phyloP scores from a whole-genome alignment of 2,113 vertebrate species.

The Indri indri region DNA sequence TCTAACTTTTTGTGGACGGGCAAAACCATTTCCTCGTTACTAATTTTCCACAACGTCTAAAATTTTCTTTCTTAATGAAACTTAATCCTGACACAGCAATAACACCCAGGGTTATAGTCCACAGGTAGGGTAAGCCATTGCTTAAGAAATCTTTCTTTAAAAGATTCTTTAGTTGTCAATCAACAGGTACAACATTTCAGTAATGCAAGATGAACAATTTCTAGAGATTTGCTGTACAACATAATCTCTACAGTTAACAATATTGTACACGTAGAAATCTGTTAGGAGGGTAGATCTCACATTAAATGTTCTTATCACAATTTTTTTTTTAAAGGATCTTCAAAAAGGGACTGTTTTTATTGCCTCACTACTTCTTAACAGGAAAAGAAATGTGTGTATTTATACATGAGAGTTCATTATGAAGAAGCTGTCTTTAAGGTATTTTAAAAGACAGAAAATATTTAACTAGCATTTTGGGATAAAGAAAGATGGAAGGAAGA shows the following conservation, averaged over 20 bases:
- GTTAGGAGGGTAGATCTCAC: neutral
- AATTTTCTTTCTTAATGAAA: conserved; percentile 35
- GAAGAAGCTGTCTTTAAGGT: neutral
- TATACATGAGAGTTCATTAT: neutral
- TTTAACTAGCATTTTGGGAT: neutral
- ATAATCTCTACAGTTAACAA: neutral
- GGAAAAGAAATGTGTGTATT: neutral
- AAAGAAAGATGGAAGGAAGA: neutral
- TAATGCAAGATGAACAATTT: neutral
- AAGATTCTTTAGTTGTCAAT: neutral
- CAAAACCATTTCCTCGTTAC: neutral
- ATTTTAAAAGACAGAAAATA: neutral
- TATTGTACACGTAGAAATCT: neutral
- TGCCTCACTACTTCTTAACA: neutral
- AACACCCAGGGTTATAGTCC: neutral
- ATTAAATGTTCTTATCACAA: neutral
- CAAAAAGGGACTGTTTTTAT: neutral
- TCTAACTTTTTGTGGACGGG: neutral
- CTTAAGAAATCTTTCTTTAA: neutral
- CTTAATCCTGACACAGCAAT: neutral
- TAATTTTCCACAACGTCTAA: neutral
- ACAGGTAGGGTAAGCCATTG: neutral
- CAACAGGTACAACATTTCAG: neutral
- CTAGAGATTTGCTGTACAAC: neutral
- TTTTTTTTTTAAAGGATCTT: neutral